These are phyloP conservation scores for Corapipo altera DNA, from an alignment of 2,113 vertebrate genomes.

Conservation along the genomic window DNA sequence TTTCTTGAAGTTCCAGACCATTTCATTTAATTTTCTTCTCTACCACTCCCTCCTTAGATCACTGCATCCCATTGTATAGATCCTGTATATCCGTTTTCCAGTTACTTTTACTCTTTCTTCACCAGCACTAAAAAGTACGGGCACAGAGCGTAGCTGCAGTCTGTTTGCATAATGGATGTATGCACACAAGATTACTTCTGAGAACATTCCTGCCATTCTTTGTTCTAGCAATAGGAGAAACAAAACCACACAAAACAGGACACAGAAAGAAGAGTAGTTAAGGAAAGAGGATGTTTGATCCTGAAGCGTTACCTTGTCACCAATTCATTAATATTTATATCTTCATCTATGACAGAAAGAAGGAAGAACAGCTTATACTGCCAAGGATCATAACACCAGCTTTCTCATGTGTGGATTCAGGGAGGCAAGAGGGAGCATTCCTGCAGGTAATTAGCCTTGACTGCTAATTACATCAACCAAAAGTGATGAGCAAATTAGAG, in stretches of 20 bases:
- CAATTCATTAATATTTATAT: not conserved
- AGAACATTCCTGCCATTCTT: not conserved
- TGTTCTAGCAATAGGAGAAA: not conserved
- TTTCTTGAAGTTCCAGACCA: not conserved
- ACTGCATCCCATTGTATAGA: not conserved
- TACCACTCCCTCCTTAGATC: not conserved
- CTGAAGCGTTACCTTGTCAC: not conserved
- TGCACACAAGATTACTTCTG: not conserved
- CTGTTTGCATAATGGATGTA: not conserved
- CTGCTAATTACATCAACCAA: slow-evolving; percentile 51
- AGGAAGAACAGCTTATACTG: not conserved
- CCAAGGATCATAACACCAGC: not conserved
- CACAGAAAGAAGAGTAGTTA: not conserved
- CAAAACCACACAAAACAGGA: not conserved
- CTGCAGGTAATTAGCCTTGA: slow-evolving; percentile 48
- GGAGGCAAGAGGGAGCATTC: slow-evolving; percentile 3
- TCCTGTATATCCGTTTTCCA: not conserved
- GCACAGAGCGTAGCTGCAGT: not conserved
- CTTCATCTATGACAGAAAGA: not conserved
- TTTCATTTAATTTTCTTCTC: not conserved
- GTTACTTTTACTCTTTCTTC: not conserved
- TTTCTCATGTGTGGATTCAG: not conserved
- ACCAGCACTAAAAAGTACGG: not conserved
- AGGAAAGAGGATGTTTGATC: not conserved
- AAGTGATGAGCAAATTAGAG: slow-evolving; percentile 53